These are phyloP conservation scores for Centropyge bicolor DNA, from an alignment of 2,797 vertebrate genomes.

Conservation along the genomic window DNA sequence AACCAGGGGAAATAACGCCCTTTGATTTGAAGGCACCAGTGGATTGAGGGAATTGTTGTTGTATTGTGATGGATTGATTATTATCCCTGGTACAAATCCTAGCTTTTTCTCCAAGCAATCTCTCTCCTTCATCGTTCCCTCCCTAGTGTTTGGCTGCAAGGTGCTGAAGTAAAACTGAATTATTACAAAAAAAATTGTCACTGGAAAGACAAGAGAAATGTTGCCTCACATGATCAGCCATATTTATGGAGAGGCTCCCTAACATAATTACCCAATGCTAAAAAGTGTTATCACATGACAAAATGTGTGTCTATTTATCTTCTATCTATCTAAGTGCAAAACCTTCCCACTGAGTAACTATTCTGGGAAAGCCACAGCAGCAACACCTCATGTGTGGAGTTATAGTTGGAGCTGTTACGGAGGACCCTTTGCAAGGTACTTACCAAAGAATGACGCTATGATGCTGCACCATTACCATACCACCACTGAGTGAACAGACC, in stretches of 20 bases:
- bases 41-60: constrained; percentile 21
- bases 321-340: constrained; percentile 21
- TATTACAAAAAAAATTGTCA: constrained; percentile 7
- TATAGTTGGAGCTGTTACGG: constrained; percentile 36
- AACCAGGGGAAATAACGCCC: constrained; percentile 30
- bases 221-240: neutral
- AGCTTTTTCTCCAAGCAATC: neutral
- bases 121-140: neutral
- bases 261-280: constrained; percentile 12
- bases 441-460: neutral
- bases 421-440: constrained; percentile 7
- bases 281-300: constrained; percentile 22
- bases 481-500: neutral
- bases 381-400: constrained; percentile 32
- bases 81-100: constrained; percentile 19
- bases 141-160: neutral
- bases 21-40: constrained; percentile 21
- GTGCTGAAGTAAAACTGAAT: constrained; percentile 1
- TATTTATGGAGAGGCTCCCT: constrained; percentile 23
- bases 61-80: constrained; percentile 34
- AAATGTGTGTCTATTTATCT: constrained; percentile 28
- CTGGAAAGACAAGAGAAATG: neutral
- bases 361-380: constrained; percentile 39
- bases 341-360: constrained; percentile 40
- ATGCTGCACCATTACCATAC: neutral